Conservation (phyloP, 2,797 vertebrate species). For the Cuculus canorus region DNA sequence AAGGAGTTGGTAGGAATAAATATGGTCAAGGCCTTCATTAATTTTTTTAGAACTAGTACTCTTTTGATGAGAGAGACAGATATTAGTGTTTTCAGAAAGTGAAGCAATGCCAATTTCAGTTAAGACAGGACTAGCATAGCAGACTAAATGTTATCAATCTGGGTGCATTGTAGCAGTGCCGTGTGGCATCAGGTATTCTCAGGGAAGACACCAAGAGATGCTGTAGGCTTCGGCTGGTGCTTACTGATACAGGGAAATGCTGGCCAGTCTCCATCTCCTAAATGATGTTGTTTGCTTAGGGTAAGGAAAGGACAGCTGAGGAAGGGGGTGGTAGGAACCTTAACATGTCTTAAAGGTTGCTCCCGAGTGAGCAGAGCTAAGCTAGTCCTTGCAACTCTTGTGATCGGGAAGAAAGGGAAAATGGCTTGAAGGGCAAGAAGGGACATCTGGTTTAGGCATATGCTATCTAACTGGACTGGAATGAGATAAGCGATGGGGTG, state of each 20-base stretch:
- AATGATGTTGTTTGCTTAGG: neutral
- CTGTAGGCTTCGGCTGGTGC: neutral
- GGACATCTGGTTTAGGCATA: neutral
- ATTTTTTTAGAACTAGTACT: neutral
- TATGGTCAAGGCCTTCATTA: neutral
- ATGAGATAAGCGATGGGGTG: neutral
- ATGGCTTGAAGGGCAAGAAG: neutral
- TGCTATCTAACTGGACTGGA: neutral
- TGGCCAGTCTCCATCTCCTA: neutral
- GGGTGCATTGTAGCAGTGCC: neutral
- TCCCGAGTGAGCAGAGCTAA: neutral
- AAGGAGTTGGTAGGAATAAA: neutral
- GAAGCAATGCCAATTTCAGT: neutral
- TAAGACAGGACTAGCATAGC: neutral
- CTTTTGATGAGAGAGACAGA: neutral
- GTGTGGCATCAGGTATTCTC: neutral
- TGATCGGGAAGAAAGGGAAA: neutral
- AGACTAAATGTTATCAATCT: neutral
- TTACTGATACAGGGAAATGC: fast-evolving
- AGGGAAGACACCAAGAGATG: neutral
- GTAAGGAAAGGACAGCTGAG: neutral
- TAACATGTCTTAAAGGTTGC: neutral
- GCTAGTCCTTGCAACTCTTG: neutral
- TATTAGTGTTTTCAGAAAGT: neutral
- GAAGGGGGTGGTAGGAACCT: neutral